phyloP scores from a whole-genome alignment of 2,113 vertebrate genomes.

The Procapra przewalskii region DNA sequence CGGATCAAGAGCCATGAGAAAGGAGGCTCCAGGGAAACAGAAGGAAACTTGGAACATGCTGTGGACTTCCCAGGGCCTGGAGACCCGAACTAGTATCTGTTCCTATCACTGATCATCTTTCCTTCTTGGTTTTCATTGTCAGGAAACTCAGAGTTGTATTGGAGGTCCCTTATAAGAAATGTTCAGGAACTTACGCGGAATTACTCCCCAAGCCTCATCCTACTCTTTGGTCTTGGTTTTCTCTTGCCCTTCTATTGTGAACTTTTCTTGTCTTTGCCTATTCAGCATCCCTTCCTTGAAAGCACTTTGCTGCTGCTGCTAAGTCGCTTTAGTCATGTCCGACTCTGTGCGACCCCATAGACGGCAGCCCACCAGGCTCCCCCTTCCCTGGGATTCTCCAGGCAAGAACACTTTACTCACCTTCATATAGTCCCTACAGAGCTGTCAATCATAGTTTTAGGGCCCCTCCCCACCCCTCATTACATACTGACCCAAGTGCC shows the following conservation, averaged over 20 bases:
- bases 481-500: background rate
- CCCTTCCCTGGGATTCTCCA: no score
- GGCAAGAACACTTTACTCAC: background rate
- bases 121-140: background rate
- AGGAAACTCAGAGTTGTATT: background rate
- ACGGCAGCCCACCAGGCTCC: no score
- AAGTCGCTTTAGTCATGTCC: no score
- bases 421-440: background rate
- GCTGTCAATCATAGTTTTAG: background rate
- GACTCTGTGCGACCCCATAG: no score
- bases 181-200: no score
- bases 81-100: background rate
- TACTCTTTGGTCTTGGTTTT: background rate
- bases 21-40: background rate
- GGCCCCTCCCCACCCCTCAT: background rate
- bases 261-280: background rate
- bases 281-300: background rate
- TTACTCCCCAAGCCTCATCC: background rate
- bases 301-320: background rate
- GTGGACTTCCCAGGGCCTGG: background rate
- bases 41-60: background rate
- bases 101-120: background rate
- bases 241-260: background rate
- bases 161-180: background rate
- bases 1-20: background rate